Base-by-base conservation (phyloP, 1,140 invertebrate genomes). In the Brachionus manjavacas region DNA sequence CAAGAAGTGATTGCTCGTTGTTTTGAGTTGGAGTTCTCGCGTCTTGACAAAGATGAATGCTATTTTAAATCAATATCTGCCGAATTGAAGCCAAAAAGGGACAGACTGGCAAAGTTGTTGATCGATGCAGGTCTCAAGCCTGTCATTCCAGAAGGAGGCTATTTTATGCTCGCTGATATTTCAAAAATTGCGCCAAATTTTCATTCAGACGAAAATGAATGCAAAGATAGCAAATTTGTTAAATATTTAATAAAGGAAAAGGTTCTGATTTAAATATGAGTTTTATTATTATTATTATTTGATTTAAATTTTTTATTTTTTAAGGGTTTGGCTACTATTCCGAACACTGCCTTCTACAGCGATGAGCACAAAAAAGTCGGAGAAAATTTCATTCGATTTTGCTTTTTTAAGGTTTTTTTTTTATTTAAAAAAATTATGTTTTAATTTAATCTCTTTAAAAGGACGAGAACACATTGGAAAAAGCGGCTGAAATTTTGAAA, bases 91-190 rank as follows among this genome's bases (percentile, higher is more conserved):
- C 90, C 92, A 8, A 99, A 99, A 90, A 90, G 96, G 25, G 94
- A 99, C 88, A 93, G 90, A 85, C 84, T 99, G 90, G 93, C 92
- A 0, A 93, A 93, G 86, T 91, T 94, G 66, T 89, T 98, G 1
- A 88, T 85, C 8, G 93, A 95, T 4, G 92, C 93, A 79, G 96
- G 95, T 0, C 94, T 99, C 92, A 92, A 92, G 16, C 96, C 96
- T 0, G 95, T 94, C 1, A 91, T 98, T 66, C 97, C 97, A 0
- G 94, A 99, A 76, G 96, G 95, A 14, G 97, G 97, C 0, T 99
- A 98, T 89, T 99, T 99, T 88, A 95, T 99, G 91, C 88, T 99
- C 11, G 95, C 95, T 2, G 94, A 99, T 89, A 97, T 95, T 93
- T 92, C 88, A 9, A 86, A 87, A 49, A 83, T 89, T 12, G 86